Evolutionary conservation across 2,113 vertebrate species (phyloP), one percentile per base, ranked within the genome.

Genomic region (Cairina moschata): DNA sequence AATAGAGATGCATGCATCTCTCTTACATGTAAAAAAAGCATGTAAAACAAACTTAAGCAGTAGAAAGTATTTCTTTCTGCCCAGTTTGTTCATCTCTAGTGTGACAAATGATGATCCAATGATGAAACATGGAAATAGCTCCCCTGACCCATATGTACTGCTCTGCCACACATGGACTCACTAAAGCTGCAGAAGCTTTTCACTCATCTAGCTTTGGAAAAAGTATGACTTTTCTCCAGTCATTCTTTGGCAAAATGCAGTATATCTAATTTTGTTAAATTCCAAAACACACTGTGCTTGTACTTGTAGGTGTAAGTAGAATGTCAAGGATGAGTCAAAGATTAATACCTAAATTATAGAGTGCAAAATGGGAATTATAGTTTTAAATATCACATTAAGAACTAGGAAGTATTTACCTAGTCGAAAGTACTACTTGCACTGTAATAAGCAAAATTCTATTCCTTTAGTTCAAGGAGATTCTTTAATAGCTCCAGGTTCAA

Each of bases 321-420:
- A 98, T 98, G 97, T 98, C 98, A 98, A 86, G 91, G 95, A 97
- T 98, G 97, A 97, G 96, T 98, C 98, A 98, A 98, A 97, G 96
- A 98, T 98, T 98, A 98, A 97, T 98, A 97, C 88, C 96, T 97
- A 97, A 97, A 98, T 98, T 98, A 97, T 15, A 97, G 96, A 93
- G 88, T 87, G 67, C 89, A 91, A 96, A 96, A 93, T 92, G 75
- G 86, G 97, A 97, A 96, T 96, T 95, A 75, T 67, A 91, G 76
- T 90, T 86, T 97, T 97, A 82, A 96, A 97, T 97, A 96, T 93
- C 95, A 96, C 5, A 13, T 96, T 95, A 86, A 83, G 77, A 92
- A 97, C 84, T 79, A 96, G 93, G 88, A 97, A 97, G 91, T 96
- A 97, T 96, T 97, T 95, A 96, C 88, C 95, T 96, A 80, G 84